These are phyloP conservation scores for Mesembrinibis cayennensis DNA, from an alignment of 2,113 vertebrate genomes.

Conservation along the genomic window DNA sequence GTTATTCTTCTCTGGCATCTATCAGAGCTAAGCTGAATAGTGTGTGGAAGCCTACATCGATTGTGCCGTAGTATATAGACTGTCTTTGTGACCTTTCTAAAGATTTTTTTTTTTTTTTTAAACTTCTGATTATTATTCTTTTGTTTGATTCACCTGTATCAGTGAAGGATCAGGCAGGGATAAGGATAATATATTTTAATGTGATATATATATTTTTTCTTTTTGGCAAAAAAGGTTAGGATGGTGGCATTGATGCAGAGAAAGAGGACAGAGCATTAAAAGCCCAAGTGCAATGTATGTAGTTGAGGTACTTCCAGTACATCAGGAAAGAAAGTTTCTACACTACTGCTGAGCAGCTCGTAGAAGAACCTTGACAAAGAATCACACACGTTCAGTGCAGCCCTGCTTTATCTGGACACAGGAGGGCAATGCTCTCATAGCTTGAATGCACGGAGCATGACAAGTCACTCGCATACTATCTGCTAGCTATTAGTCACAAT, in stretches of 20 bases:
- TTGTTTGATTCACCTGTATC: slow-evolving; percentile 67
- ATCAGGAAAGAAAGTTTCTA: slow-evolving; percentile 25
- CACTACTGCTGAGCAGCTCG: slow-evolving; percentile 2
- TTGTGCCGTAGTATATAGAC: slow-evolving; percentile 55
- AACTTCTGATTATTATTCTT: slow-evolving; percentile 60
- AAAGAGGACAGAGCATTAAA: slow-evolving; percentile 12
- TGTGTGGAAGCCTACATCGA: slow-evolving; percentile 42
- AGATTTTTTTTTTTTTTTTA: not conserved
- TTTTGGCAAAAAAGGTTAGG: slow-evolving; percentile 6
- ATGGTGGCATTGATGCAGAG: not conserved
- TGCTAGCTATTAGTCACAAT: not conserved
- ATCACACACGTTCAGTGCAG: not conserved
- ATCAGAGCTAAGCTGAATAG: not conserved
- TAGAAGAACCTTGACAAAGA: not conserved
- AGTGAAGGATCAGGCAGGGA: slow-evolving; percentile 70
- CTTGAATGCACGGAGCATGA: not conserved
- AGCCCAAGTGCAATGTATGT: slow-evolving; percentile 36
- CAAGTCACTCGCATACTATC: not conserved
- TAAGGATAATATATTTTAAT: slow-evolving; percentile 67
- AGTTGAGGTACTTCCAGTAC: not conserved
- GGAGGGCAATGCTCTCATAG: not conserved
- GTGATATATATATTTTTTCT: not conserved
- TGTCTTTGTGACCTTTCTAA: slow-evolving; percentile 56
- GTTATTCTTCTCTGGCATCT: not conserved
- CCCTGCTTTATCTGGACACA: not conserved